Conservation (phyloP, 1,140 invertebrate genomes). For the Laodelphax striatellus region DNA sequence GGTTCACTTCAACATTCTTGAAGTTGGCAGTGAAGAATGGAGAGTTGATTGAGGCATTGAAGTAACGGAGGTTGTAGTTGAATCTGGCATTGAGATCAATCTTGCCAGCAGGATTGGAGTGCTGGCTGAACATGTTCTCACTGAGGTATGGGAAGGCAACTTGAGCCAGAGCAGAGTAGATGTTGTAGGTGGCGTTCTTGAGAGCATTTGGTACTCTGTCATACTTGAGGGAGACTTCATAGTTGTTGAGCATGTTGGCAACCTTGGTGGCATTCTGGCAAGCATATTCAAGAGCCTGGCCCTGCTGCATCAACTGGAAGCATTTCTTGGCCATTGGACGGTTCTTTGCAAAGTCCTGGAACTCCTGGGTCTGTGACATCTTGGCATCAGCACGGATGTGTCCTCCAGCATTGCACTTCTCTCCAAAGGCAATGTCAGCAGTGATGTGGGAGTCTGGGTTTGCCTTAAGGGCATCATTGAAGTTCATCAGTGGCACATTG, state of each 20-base stretch:
- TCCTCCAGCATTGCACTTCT: constrained; percentile 22
- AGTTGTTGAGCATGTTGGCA: constrained; percentile 36
- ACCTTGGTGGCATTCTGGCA: constrained; percentile 39
- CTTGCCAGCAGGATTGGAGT: constrained; percentile 30
- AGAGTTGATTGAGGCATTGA: constrained; percentile 33
- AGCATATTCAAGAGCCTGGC: constrained; percentile 37
- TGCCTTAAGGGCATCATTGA: constrained; percentile 36
- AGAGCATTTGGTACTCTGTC: constrained; percentile 14
- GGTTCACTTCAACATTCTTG: constrained; percentile 31
- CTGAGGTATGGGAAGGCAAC: constrained; percentile 15
- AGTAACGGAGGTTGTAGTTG: constrained; percentile 28
- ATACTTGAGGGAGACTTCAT: constrained; percentile 16
- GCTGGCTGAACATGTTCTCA: constrained; percentile 19
- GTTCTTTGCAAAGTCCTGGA: constrained; percentile 34
- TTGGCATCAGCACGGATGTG: constrained; percentile 31
- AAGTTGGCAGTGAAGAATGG: constrained; percentile 30
- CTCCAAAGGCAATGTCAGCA: constrained; percentile 36
- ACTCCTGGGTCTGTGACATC: constrained; percentile 35
- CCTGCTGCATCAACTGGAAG: constrained; percentile 35
- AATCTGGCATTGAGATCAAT: constrained; percentile 34
- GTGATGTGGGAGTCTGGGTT: constrained; percentile 35
- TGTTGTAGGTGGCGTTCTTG: constrained; percentile 22
- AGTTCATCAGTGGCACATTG: constrained; percentile 35
- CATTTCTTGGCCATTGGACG: constrained; percentile 34
- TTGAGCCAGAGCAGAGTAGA: constrained; percentile 15